Evolutionary conservation across 2,113 vertebrate genomes (phyloP), one percentile per base, ranked within the genome.

Genomic region (Pogonocichla stellata): DNA sequence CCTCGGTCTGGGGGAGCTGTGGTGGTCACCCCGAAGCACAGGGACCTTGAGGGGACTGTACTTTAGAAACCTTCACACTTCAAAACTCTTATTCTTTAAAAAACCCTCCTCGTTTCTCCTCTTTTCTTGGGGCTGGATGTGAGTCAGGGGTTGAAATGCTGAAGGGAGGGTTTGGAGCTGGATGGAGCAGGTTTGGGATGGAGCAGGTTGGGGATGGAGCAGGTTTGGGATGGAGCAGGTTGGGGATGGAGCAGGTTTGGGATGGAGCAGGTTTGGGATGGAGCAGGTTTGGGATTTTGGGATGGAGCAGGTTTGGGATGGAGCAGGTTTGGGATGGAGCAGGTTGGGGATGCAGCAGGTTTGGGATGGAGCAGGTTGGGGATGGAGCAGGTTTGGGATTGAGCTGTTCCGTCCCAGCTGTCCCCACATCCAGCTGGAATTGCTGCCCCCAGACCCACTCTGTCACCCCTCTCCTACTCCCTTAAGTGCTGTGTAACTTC

Each of bases 391-490:
- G 14, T 42, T 42, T 42, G 40, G 40, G 40, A 42, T 42, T 78
- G 69, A 66, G 53, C 1, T 0, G 50, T 8, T 38, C 38, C 10
- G 38, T 38, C 38, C 38, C 38, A 10, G 38, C 26, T 28, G 34
- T 38, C 20, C 38, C 80, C 3, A 1, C 15, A 17, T 8, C 62
- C 81, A 31, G 57, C n/a, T 3, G 8, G 61, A 33, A 54, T 26
- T 14, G 0, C 38, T 34, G 4, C 7, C 43, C 70, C 56, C n/a
- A 24, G 11, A 13, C 9, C 33, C 8, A 0, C 73, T 60, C 1
- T 12, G n/a, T 12, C 73, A 61, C 31, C 50, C 10, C 18, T 61
- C 45, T 42, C 25, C 47, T 0, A 0, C 34, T 56, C 62, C 58
- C n/a, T 5, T 12, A 70, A 57, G 47, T 51, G 70, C 28, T n/a